phyloP scores from a whole-genome alignment of 2,888 invertebrate genomes.

The Cataglyphis rosenhaueri region DNA sequence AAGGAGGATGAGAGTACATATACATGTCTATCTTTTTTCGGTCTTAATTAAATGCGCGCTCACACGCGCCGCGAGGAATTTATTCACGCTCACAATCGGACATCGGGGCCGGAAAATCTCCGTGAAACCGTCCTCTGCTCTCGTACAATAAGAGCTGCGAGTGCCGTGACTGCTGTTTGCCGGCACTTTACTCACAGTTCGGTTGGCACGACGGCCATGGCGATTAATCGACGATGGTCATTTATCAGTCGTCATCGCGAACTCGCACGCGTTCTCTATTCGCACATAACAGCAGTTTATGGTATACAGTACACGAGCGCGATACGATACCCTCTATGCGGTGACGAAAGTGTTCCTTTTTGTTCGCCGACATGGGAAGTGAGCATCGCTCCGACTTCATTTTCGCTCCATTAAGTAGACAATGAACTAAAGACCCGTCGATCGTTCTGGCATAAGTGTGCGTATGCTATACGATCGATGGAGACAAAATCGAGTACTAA shows the following conservation, averaged over 20 bases:
- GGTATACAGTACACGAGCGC: constrained; percentile 34
- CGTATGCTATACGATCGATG: constrained; percentile 14
- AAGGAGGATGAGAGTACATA: not conserved
- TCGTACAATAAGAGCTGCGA: constrained; percentile 19
- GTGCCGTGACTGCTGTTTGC: constrained; percentile 62
- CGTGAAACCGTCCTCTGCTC: constrained; percentile 10
- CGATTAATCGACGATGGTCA: constrained; percentile 76
- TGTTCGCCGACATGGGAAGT: constrained; percentile 82
- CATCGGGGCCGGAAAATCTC: constrained; percentile 2
- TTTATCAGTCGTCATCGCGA: constrained; percentile 42
- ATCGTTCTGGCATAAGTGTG: constrained; percentile 47
- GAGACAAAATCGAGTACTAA: constrained; percentile 3
- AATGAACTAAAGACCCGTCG: constrained; percentile 65
- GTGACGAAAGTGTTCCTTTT: constrained; percentile 58
- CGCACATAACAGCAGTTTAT: constrained; percentile 46
- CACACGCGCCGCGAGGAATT: constrained; percentile 70
- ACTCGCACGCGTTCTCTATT: constrained; percentile 30
- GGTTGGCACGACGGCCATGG: constrained; percentile 69
- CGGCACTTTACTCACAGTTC: constrained; percentile 77
- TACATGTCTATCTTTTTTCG: constrained; percentile 21
- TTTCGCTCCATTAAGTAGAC: constrained; percentile 80
- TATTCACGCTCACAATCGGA: constrained; percentile 33
- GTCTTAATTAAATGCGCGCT: constrained; percentile 76
- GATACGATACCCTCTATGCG: constrained; percentile 46
- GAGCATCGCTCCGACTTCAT: constrained; percentile 78